phyloP scores from a whole-genome alignment of 2,888 invertebrate species.

The Nowickia ferox region DNA sequence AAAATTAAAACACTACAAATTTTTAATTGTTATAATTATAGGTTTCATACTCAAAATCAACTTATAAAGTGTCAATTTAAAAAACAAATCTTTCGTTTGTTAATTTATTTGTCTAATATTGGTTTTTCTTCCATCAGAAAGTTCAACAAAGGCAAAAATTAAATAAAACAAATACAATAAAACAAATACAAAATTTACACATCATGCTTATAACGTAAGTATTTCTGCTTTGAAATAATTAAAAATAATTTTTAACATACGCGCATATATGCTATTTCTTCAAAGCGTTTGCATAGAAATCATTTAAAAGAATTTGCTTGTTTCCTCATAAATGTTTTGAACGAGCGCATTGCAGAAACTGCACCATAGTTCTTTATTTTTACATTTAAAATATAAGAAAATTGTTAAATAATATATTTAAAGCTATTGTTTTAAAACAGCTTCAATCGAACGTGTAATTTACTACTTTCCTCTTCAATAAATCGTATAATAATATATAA shows the following conservation, averaged over 20 bases:
- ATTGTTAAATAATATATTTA: slow-evolving; percentile 21
- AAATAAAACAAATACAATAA: slow-evolving; percentile 34
- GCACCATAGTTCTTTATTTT: background rate
- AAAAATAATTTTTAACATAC: background rate
- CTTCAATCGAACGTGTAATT: slow-evolving; percentile 43
- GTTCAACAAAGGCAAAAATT: slow-evolving; percentile 15
- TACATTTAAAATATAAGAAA: background rate
- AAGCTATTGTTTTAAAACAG: background rate
- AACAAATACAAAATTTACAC: slow-evolving; percentile 61
- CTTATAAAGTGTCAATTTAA: background rate
- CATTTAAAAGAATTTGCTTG: background rate
- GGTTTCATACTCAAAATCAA: background rate
- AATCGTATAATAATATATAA: slow-evolving; percentile 44
- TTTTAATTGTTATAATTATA: background rate
- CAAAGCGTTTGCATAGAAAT: too few relatives aligned
- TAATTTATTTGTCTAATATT: slow-evolving; percentile 6
- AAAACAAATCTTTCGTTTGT: background rate
- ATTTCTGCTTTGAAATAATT: slow-evolving; percentile 39
- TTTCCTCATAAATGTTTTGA: too few relatives aligned
- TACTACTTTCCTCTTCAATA: slow-evolving; percentile 54
- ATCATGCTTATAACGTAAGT: slow-evolving; percentile 78
- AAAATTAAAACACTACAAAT: background rate
- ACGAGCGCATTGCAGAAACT: too few relatives aligned
- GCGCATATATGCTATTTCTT: too few relatives aligned
- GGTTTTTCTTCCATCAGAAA: slow-evolving; percentile 55